Evolutionary conservation across 2,797 vertebrate species (phyloP).

Genomic region (Takifugu ocellatus): DNA sequence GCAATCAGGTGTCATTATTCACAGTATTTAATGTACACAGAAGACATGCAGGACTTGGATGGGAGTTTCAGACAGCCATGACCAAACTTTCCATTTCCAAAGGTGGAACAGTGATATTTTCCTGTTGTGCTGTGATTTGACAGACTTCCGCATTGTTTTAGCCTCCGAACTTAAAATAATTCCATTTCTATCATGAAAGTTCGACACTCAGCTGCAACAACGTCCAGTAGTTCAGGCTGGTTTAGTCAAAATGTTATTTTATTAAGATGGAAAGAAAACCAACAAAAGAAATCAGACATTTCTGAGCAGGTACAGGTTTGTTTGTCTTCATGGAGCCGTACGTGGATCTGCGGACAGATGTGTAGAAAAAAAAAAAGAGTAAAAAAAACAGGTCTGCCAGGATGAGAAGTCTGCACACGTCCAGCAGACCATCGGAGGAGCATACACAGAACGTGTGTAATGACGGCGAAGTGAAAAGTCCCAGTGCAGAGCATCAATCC

Average conservation of each 20-base stretch:
- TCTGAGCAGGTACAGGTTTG: conserved; percentile 30
- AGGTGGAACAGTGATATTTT: conserved; percentile 3
- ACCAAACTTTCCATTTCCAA: conserved; percentile 1
- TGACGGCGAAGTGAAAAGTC: conserved; percentile 40
- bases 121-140: background rate
- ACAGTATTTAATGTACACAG: conserved; percentile 26
- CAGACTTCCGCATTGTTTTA: background rate
- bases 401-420: conserved; percentile 18
- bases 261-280: conserved; percentile 23
- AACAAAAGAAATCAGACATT: conserved; percentile 11
- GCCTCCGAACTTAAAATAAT: no score
- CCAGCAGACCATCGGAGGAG: conserved; percentile 40
- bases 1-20: conserved; percentile 28
- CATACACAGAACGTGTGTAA: conserved; percentile 31
- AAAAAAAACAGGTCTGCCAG: conserved; percentile 61
- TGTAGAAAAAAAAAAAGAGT: conserved; percentile 55
- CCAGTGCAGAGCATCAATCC: conserved; percentile 76
- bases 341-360: conserved; percentile 39
- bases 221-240: conserved; percentile 23
- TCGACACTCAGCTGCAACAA: conserved; percentile 17
- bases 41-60: conserved; percentile 15
- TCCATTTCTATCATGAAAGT: background rate
- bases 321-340: conserved; percentile 20
- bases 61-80: background rate
- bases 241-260: conserved; percentile 62